Base-by-base conservation (phyloP, 2,113 vertebrate genomes). In the Chamaetylas fuelleborni region DNA sequence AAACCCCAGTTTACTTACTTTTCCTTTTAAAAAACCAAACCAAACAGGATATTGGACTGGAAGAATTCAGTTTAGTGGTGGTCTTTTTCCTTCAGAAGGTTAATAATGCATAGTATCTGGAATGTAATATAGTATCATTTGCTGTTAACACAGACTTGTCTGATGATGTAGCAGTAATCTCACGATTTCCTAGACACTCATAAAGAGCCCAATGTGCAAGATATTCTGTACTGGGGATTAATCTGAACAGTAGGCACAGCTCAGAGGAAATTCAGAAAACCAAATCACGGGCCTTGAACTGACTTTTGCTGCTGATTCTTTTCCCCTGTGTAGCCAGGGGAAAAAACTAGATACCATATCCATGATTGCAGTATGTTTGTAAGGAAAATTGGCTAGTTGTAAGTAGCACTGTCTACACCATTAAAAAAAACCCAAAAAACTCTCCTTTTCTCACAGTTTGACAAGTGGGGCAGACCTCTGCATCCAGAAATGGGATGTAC, bases 131-230 rank as follows among this genome's bases (percentile, higher is more conserved):
- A 69, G 69, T 81, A 50, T 20, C 6, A 57, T 36, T 28, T 91
- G 20, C 28, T 73, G 19, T 53, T 62, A 57, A 18, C 45, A 58
- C n/a, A 0, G 2, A 26, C 7, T 10, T 57, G 10, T 53, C n/a
- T 69, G 54, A 77, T 61, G n/a, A 73, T 7, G 14, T 20, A 40
- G 14, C 28, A 40, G 20, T 31, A 71, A 20, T 19, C 33, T 40
- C 61, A 45, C 5, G 6, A 29, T 64, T 73, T 80, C 29, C 11
- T 24, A 61, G 36, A 10, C 31, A 15, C 14, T 13, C 0, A 0
- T 43, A 31, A 47, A 70, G 3, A 9, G 13, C 31, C 33, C 26
- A 57, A 34, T 34, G 6, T 86, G 34, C 11, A 25, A 81, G 33
- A 42, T 0, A 18, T 23, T 70, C 45, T 62, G 6, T n/a, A 29